Base-by-base conservation (phyloP, 2,113 vertebrate genomes). In the Ursus arctos region DNA sequence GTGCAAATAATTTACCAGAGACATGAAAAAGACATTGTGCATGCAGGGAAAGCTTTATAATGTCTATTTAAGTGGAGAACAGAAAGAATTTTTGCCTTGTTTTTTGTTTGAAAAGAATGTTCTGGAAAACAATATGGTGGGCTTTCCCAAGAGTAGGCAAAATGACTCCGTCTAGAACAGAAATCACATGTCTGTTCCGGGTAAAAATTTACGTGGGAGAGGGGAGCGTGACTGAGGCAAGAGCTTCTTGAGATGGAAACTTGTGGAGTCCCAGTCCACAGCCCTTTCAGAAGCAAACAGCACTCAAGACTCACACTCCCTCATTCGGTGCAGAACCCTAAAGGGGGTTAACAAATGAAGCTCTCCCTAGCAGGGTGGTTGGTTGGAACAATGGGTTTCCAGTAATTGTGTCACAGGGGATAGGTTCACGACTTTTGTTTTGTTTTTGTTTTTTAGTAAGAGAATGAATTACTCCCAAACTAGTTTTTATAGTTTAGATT, bases 1-100 rank as follows among this genome's bases (percentile, higher is more conserved):
- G 51, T 97, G 96, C 96, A 96, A 97, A 92, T 96, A 95, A 97
- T 94, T 97, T 94, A 28, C 49, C 40, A 85, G 53, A 87, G 79
- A 96, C 31, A 91, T 28, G 63, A 79, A 79, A n/a, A 76, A 51
- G 69, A 84, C 40, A 36, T 84, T 89, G 24, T n/a, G 2, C 28
- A 79, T 15, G 49, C 18, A 59, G 76, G 76, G 63, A 74, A 77
- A 88, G 7, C 28, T 65, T 76, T 51, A 72, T 55, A 76, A 24
- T 61, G 51, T 57, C 80, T 47, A 77, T 93, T 96, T 57, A 93
- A 57, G 69, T 76, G 80, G 43, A 94, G 72, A 84, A 74, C 43
- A 96, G 72, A 88, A 88, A 55, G 22, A 81, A 43, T 55, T 76
- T 92, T 94, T 87, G 63, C 11, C 77, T 88, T 80, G 12, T 76